These are phyloP conservation scores for Lasioglossum albipes DNA, from an alignment of 1,140 invertebrate genomes.

Conservation along the genomic window DNA sequence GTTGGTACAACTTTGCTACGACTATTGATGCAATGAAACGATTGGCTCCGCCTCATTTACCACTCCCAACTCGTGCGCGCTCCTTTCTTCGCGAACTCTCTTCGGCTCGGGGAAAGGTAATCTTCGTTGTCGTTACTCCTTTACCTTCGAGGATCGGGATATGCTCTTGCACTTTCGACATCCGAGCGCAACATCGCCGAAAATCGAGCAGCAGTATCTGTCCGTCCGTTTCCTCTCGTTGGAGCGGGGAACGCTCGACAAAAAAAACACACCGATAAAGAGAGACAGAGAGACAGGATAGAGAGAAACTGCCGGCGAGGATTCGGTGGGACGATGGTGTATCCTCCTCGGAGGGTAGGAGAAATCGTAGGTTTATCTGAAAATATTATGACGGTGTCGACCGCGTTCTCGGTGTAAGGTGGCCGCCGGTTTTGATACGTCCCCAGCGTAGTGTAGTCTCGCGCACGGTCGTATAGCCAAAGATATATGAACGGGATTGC, in stretches of 20 bases:
- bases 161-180: background rate
- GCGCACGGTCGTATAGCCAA: slow-evolving; percentile 68
- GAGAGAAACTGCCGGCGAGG: background rate
- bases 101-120: slow-evolving; percentile 47
- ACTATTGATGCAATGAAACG: slow-evolving; percentile 81
- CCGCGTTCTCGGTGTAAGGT: slow-evolving; percentile 62
- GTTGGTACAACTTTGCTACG: slow-evolving; percentile 79
- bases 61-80: slow-evolving; percentile 47
- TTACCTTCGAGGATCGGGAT: slow-evolving; percentile 26
- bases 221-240: no score
- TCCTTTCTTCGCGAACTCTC: slow-evolving; percentile 44
- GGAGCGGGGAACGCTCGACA: no score
- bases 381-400: slow-evolving; percentile 75
- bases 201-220: no score
- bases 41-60: slow-evolving; percentile 79
- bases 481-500: slow-evolving; percentile 78
- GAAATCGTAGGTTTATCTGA: slow-evolving; percentile 73
- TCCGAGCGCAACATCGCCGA: background rate
- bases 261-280: background rate
- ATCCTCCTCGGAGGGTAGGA: slow-evolving; percentile 21
- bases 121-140: slow-evolving; percentile 55
- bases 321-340: background rate
- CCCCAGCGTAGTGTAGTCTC: slow-evolving; percentile 74
- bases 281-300: no score
- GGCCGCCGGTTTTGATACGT: slow-evolving; percentile 75